Evolutionary conservation across 2,113 vertebrate genomes (phyloP).

Genomic region (Sinosuthora webbiana): DNA sequence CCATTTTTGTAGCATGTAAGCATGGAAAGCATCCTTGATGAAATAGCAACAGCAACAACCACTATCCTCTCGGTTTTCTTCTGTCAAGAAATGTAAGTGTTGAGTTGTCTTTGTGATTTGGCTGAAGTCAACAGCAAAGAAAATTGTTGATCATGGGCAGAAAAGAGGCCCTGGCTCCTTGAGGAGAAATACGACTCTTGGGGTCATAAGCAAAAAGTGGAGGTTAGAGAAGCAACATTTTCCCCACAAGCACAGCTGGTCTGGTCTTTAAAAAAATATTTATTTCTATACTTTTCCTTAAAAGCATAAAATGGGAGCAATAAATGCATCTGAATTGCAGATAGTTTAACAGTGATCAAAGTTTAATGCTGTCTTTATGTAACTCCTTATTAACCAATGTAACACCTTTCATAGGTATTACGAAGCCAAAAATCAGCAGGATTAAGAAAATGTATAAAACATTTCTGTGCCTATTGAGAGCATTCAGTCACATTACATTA

Average conservation of each 20-base stretch:
- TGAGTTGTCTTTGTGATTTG: background rate
- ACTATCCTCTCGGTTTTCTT: background rate
- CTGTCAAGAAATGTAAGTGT: background rate
- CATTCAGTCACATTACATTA: background rate
- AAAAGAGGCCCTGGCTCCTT: background rate
- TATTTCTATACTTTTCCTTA: background rate
- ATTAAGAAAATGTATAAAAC: background rate
- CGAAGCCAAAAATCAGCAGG: background rate
- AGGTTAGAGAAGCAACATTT: background rate
- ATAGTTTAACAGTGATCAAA: background rate
- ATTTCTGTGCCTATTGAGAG: background rate
- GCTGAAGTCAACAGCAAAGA: background rate
- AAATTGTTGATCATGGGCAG: background rate
- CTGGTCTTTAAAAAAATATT: background rate
- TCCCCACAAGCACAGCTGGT: background rate
- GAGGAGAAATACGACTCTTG: background rate
- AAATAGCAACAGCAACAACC: background rate
- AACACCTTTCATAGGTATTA: background rate
- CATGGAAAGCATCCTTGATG: background rate
- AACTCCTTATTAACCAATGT: background rate
- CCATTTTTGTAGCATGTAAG: background rate
- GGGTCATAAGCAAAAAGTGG: background rate
- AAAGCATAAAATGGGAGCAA: background rate
- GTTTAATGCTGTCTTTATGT: background rate
- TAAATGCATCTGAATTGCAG: background rate